Base-by-base conservation (phyloP, 2,113 vertebrate genomes). In the Tiliqua scincoides region DNA sequence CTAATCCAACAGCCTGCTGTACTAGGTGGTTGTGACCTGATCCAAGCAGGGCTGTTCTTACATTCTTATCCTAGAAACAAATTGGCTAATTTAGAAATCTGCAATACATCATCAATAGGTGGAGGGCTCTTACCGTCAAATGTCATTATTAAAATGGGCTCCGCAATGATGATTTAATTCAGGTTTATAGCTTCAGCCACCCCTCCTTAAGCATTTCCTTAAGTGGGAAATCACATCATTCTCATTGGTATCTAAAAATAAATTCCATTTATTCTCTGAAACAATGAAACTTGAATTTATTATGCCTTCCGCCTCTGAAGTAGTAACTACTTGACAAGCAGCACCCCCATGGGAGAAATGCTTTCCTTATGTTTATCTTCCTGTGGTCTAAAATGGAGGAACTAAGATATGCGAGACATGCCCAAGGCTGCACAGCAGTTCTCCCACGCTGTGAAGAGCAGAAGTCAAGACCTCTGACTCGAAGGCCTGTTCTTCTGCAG, bases 231-330 rank as follows among this genome's bases (percentile, higher is more conserved):
- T 73, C 77, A 73, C 12, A 86, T 71, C 57, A 12, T 79, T 62
- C 37, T 86, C 57, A 35, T 27, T 32, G 59, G 37, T 23, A 72
- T 73, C 78, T 37, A 35, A 74, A 80, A 86, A 86, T 86, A 81
- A 80, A 81, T 65, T 23, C 59, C 68, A 74, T 40, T 81, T 74
- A 62, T 80, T 86, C 8, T 52, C 57, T 86, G 78, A 74, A 80
- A 86, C 68, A 86, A 86, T 80, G 77, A 80, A 86, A 80, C 76
- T 48, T 86, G 57, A 74, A 86, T 74, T 48, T 52, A 81, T 74
- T 74, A 63, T 63, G 57, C 40, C 59, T 73, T 86, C 63, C 81
- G 59, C 59, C 25, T 86, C 77, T 73, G 59, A 86, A 81, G 43
- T 54, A 80, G 77, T 27, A 80, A 4, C 40, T 80, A 81, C 73